Conservation (phyloP, 2,113 vertebrate genomes). For the Silurus meridionalis region DNA sequence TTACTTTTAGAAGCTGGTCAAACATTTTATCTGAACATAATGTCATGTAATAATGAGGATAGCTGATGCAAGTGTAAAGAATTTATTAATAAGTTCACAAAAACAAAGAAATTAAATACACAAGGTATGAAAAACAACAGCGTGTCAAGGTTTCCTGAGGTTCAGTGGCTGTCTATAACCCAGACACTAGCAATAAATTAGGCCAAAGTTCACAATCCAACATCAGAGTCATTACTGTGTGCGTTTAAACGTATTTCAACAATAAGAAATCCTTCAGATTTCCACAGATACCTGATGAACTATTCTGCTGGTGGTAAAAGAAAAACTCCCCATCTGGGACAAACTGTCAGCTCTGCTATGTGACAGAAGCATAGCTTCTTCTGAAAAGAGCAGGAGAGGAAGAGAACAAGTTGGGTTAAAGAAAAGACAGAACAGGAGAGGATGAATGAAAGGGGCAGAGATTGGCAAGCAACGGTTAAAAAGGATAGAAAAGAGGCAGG, state of each 20-base stretch:
- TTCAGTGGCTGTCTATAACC: no score
- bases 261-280: slow-evolving; percentile 19
- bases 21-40: neutral
- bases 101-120: no score
- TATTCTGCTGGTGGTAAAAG: slow-evolving; percentile 38
- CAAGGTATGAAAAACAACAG: no score
- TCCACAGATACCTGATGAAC: slow-evolving; percentile 1
- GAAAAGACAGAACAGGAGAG: neutral
- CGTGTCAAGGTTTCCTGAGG: no score
- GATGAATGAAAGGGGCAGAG: neutral
- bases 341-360: slow-evolving; percentile 14
- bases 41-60: neutral
- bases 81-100: no score
- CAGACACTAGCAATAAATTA: no score
- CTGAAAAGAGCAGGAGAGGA: neutral
- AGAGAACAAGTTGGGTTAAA: neutral
- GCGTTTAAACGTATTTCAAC: slow-evolving; percentile 25
- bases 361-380: slow-evolving; percentile 29
- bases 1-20: neutral
- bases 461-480: neutral
- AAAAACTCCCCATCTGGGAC: slow-evolving; percentile 16
- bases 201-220: neutral
- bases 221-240: slow-evolving; percentile 7
- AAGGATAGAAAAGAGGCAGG: neutral
- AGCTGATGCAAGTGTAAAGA: no score